These are phyloP conservation scores for Hirundichthys speculiger DNA, from an alignment of 2,113 vertebrate genomes.

Conservation along the genomic window DNA sequence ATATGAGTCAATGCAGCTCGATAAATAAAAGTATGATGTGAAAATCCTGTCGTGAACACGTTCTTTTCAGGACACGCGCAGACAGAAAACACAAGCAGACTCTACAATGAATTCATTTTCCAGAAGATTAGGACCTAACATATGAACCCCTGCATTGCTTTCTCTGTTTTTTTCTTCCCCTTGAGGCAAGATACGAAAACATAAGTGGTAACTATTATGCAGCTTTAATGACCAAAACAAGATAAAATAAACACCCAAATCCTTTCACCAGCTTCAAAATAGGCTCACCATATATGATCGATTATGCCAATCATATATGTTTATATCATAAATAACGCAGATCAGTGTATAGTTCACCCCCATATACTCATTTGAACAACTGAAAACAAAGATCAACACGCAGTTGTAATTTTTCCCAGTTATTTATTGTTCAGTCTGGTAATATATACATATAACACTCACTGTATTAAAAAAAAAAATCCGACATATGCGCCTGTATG, in stretches of 20 bases:
- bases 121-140: no score
- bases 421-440: conserved; percentile 12
- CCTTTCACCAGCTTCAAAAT: background rate
- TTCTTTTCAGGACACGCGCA: conserved; percentile 36
- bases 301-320: no score
- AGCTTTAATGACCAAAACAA: conserved; percentile 22
- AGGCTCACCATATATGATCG: no score
- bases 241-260: conserved; percentile 6
- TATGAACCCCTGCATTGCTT: no score
- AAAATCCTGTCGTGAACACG: conserved; percentile 38
- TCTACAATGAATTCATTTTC: no score
- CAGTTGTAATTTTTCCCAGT: background rate
- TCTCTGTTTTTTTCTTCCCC: no score
- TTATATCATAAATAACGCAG: background rate
- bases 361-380: no score
- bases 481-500: no score
- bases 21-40: conserved; percentile 60
- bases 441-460: background rate
- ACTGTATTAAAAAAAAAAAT: background rate
- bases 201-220: no score
- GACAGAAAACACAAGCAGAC: conserved; percentile 19
- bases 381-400: conserved; percentile 4
- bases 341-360: no score
- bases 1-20: background rate
- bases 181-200: background rate